phyloP scores from a whole-genome alignment of 2,797 vertebrate species.

The Natrix natrix region DNA sequence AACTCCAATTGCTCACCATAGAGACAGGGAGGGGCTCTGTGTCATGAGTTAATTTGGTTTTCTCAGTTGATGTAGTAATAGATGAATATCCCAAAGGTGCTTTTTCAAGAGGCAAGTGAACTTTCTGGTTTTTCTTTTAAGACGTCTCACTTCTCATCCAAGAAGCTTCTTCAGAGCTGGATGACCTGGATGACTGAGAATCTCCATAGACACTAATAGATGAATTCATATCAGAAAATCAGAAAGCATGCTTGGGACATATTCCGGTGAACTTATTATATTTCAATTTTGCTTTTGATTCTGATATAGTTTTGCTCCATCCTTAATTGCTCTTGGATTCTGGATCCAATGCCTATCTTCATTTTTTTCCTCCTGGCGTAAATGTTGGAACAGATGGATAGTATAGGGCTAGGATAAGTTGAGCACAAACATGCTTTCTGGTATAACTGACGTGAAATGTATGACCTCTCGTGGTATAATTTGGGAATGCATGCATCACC shows the following conservation, averaged over 20 bases:
- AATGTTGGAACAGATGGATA: not conserved
- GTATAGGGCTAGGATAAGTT: not conserved
- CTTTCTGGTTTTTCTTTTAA: too few relatives aligned
- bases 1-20: not conserved
- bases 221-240: too few relatives aligned
- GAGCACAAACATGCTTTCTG: not conserved
- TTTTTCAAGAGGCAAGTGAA: too few relatives aligned
- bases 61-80: not conserved
- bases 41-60: not conserved
- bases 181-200: too few relatives aligned
- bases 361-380: not conserved
- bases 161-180: too few relatives aligned
- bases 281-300: not conserved
- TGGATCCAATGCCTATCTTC: not conserved
- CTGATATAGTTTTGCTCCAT: not conserved
- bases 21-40: not conserved
- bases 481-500: not conserved
- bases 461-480: slow-evolving; percentile 23
- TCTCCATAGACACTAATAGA: too few relatives aligned
- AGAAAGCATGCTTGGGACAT: not conserved
- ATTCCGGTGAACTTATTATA: not conserved
- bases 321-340: not conserved
- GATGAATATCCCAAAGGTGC: not conserved
- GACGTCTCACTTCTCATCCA: too few relatives aligned
- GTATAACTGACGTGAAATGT: not conserved